A percentile compares a stretch with the other conserved stretches of the same genome.
Evolutionary conservation across 2,888 invertebrate genomes (phyloP).

Genomic region (Melanostoma scalare): DNA sequence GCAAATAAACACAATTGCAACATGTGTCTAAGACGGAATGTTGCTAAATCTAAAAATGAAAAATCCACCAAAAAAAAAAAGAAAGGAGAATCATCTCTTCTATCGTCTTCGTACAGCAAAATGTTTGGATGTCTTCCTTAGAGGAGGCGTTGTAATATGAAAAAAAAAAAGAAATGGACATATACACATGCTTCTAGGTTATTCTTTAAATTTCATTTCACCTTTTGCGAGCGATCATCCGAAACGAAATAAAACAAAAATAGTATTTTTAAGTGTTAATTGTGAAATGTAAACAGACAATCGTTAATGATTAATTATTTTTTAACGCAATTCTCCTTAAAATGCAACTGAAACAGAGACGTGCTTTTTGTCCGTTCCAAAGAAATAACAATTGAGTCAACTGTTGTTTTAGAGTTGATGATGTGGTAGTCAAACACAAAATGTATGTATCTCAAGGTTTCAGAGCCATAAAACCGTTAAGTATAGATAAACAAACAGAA

Average conservation of each 20-base stretch:
- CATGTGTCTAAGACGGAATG: slow-evolving; percentile 69
- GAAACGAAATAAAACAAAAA: slow-evolving; percentile 44
- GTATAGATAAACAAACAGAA: slow-evolving; percentile 70
- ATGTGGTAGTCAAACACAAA: slow-evolving; percentile 55
- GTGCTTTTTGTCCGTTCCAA: slow-evolving; percentile 9
- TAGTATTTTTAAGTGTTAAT: slow-evolving; percentile 65
- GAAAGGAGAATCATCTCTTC: slow-evolving; percentile 2
- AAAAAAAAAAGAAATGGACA: slow-evolving; percentile 1
- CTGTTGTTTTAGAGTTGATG: slow-evolving; percentile 63
- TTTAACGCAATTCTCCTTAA: slow-evolving; percentile 25
- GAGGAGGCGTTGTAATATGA: slow-evolving; percentile 17
- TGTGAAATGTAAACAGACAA: slow-evolving; percentile 65
- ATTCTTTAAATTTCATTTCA: slow-evolving; percentile 25
- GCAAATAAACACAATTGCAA: slow-evolving; percentile 69
- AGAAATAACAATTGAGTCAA: slow-evolving; percentile 60
- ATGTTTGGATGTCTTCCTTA: slow-evolving; percentile 69
- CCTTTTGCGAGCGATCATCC: slow-evolving; percentile 48
- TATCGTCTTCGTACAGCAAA: slow-evolving; percentile 38
- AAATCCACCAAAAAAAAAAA: slow-evolving; percentile 22
- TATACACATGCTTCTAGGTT: neutral
- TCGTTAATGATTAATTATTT: slow-evolving; percentile 54
- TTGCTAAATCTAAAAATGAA: slow-evolving; percentile 56
- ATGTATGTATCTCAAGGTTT: slow-evolving; percentile 55
- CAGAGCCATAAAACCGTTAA: slow-evolving; percentile 64
- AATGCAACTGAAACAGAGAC: slow-evolving; percentile 42